phyloP scores from a whole-genome alignment of 2,888 invertebrate genomes.

The Microlaimidae sp. region DNA sequence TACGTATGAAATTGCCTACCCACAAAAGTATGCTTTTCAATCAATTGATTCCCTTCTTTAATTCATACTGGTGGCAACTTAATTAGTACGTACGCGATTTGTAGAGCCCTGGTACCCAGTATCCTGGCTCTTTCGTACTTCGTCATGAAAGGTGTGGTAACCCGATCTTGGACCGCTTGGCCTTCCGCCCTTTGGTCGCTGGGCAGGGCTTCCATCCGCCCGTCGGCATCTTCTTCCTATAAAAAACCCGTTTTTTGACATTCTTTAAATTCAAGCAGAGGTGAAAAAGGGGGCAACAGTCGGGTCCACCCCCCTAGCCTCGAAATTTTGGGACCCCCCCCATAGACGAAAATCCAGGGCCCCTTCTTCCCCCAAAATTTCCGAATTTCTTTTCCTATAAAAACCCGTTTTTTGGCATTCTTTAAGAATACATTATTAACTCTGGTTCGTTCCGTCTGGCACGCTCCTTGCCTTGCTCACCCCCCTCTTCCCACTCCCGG shows the following conservation, averaged over 20 bases:
- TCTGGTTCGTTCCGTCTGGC: too few species aligned
- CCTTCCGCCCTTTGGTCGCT: slow-evolving; percentile 25
- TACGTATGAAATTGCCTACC: not conserved
- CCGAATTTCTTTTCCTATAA: too few species aligned
- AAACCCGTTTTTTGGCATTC: too few species aligned
- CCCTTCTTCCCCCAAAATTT: too few species aligned
- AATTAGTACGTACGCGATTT: slow-evolving; percentile 80
- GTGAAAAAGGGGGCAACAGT: not conserved
- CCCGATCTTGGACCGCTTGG: slow-evolving; percentile 50
- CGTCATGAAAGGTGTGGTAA: slow-evolving; percentile 95
- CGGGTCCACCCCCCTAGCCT: too few species aligned
- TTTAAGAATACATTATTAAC: too few species aligned
- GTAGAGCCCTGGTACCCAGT: slow-evolving; percentile 82
- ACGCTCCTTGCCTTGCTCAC: too few species aligned
- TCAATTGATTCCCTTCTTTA: not conserved
- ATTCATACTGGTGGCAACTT: too few species aligned
- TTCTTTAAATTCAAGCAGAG: not conserved
- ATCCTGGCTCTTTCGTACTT: slow-evolving; percentile 86
- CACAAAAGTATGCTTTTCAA: not conserved
- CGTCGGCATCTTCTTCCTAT: slow-evolving; percentile 6
- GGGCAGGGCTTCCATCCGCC: slow-evolving; percentile 32
- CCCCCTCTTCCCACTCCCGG: too few species aligned
- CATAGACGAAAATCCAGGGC: too few species aligned
- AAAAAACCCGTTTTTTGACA: not conserved
- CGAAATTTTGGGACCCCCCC: too few species aligned